phyloP scores from a whole-genome alignment of 2,113 vertebrate species.

The Chaetorhynchus papuensis region DNA sequence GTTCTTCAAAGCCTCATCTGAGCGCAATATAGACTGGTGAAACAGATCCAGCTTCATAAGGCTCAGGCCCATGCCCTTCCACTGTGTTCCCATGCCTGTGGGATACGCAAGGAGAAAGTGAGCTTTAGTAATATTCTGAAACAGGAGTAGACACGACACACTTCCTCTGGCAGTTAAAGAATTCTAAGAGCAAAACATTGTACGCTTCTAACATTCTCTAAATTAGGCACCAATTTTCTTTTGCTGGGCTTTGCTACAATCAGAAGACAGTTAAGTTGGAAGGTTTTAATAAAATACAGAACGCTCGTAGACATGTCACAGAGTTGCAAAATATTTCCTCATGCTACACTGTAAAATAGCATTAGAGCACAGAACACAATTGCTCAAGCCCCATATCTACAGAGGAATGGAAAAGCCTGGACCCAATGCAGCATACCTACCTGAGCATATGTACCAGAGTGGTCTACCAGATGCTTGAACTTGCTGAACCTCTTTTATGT shows the following conservation, averaged over 20 bases:
- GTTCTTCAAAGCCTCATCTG: constrained; percentile 78
- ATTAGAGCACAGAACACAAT: neutral
- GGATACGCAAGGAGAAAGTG: neutral
- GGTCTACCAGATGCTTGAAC: constrained; percentile 72
- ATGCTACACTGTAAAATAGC: neutral
- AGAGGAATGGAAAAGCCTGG: neutral
- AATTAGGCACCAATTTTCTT: neutral
- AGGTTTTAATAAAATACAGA: neutral
- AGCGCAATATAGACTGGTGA: constrained; percentile 83
- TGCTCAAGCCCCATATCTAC: neutral
- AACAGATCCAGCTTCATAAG: constrained; percentile 88
- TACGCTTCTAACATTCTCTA: neutral
- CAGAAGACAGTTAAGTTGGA: neutral
- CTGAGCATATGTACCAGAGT: constrained; percentile 94
- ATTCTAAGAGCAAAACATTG: neutral
- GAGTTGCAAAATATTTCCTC: neutral
- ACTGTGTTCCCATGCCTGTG: constrained; percentile 94
- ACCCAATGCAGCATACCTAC: constrained; percentile 60
- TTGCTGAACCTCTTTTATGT: constrained; percentile 77
- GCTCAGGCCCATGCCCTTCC: constrained; percentile 88
- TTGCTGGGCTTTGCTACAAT: neutral
- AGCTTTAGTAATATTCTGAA: neutral
- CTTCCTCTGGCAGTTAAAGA: neutral
- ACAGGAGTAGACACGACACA: neutral
- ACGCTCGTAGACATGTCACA: neutral